A percentile compares a stretch with the other conserved stretches of the same genome.
Evolutionary conservation across 2,113 vertebrate genomes (phyloP).

Genomic region (Toxotes chatareus): DNA sequence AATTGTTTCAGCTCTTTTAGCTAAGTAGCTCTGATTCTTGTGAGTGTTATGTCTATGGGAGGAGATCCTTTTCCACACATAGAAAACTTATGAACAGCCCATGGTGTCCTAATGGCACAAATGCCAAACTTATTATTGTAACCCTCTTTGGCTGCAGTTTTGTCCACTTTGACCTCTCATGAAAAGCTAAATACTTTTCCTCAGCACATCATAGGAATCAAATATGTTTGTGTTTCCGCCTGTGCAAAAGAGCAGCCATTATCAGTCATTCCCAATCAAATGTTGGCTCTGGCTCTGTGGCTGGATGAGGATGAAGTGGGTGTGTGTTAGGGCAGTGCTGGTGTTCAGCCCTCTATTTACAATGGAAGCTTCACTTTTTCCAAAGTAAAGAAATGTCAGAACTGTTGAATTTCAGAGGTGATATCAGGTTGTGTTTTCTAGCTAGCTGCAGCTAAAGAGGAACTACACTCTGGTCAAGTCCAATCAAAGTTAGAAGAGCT

Average conservation of each 20-base stretch:
- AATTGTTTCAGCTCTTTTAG: background rate
- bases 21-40: background rate
- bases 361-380: conserved; percentile 48
- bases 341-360: conserved; percentile 22
- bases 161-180: background rate
- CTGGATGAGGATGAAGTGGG: conserved; percentile 20
- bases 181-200: conserved; percentile 35
- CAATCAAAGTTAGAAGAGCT: background rate
- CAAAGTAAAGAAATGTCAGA: conserved; percentile 36
- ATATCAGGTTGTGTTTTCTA: conserved; percentile 37
- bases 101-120: background rate
- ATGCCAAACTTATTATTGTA: conserved; percentile 1
- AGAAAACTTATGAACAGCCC: background rate
- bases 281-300: conserved; percentile 7
- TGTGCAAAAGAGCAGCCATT: conserved; percentile 35
- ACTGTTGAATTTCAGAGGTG: conserved; percentile 14
- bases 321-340: conserved; percentile 25
- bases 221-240: conserved; percentile 46
- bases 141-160: background rate
- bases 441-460: background rate
- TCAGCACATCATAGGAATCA: conserved; percentile 38
- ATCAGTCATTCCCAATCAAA: conserved; percentile 42
- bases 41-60: conserved; percentile 4
- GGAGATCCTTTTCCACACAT: background rate
- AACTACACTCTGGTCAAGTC: background rate